Evolutionary conservation across 2,888 invertebrate genomes (phyloP).

Genomic region (Pandemis corylana): DNA sequence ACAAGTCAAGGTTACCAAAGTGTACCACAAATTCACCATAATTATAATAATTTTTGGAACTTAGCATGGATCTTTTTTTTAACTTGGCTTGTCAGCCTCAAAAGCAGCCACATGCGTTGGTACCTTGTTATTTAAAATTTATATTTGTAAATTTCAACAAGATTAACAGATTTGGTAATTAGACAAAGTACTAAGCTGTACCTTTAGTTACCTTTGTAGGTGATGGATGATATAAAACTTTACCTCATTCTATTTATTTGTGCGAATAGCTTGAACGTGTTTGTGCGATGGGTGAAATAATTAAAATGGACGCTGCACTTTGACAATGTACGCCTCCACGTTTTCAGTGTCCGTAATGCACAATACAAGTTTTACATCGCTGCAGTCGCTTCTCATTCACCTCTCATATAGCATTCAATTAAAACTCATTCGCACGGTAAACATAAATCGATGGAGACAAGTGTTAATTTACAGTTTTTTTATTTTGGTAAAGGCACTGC

Average conservation of each 20-base stretch:
- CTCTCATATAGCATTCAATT: slow-evolving; percentile 2
- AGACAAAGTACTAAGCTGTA: slow-evolving; percentile 1
- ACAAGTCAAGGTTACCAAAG: too few species aligned
- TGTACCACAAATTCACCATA: too few species aligned
- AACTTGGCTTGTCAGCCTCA: too few species aligned
- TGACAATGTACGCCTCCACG: neutral
- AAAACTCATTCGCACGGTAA: slow-evolving; percentile 16
- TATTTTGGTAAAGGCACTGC: slow-evolving; percentile 39
- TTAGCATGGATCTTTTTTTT: too few species aligned
- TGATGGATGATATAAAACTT: neutral
- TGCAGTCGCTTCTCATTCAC: slow-evolving; percentile 5
- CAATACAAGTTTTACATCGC: neutral
- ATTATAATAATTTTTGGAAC: too few species aligned
- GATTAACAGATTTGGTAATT: neutral
- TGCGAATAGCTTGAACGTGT: neutral
- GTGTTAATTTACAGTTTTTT: slow-evolving; percentile 12
- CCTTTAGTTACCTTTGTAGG: neutral
- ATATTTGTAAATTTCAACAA: neutral
- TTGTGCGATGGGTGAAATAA: neutral
- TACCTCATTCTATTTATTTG: slow-evolving; percentile 1
- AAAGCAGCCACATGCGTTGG: too few species aligned
- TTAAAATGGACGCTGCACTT: slow-evolving; percentile 5
- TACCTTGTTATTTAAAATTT: neutral
- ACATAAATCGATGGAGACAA: slow-evolving; percentile 22
- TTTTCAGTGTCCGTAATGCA: slow-evolving; percentile 2